phyloP scores from a whole-genome alignment of 2,797 vertebrate species.

The Cynodonichthys magdalenae region DNA sequence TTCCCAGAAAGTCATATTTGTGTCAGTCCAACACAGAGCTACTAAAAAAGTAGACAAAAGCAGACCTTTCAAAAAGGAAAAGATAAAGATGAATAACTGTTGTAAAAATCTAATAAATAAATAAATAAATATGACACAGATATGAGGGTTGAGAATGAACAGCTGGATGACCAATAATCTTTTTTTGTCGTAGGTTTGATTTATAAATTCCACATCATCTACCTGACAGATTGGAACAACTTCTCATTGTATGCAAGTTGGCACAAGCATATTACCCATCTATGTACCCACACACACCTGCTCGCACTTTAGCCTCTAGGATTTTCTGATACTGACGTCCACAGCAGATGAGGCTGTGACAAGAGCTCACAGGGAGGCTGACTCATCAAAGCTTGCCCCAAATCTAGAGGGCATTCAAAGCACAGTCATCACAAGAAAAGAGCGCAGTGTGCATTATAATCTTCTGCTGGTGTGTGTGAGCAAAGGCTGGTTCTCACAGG shows the following conservation, averaged over 20 bases:
- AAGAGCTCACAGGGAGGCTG: conserved; percentile 67
- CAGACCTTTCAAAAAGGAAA: not conserved
- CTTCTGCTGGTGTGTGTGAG: conserved; percentile 34
- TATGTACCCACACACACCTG: conserved; percentile 31
- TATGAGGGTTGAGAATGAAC: conserved; percentile 2
- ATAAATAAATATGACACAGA: not conserved
- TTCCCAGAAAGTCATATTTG: not conserved
- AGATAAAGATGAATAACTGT: not conserved
- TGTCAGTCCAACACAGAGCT: not conserved
- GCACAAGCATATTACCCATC: not conserved
- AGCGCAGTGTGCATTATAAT: conserved; percentile 42
- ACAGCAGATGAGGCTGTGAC: conserved; percentile 60
- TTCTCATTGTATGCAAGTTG: not conserved
- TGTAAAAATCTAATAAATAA: not conserved
- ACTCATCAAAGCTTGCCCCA: conserved; percentile 73
- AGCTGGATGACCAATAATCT: conserved; percentile 1
- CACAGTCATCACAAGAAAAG: conserved; percentile 55
- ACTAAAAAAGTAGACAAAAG: not conserved
- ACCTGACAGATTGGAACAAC: not conserved
- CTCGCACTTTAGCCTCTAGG: conserved; percentile 41
- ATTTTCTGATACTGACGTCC: conserved; percentile 53
- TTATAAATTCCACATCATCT: conserved; percentile 17
- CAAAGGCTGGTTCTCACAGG: conserved; percentile 20
- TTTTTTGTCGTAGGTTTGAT: conserved; percentile 35
- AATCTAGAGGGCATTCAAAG: conserved; percentile 71